Evolutionary conservation across 2,888 invertebrate species (phyloP), one percentile per base, ranked within the genome.

Genomic region (Spisula subtruncata): DNA sequence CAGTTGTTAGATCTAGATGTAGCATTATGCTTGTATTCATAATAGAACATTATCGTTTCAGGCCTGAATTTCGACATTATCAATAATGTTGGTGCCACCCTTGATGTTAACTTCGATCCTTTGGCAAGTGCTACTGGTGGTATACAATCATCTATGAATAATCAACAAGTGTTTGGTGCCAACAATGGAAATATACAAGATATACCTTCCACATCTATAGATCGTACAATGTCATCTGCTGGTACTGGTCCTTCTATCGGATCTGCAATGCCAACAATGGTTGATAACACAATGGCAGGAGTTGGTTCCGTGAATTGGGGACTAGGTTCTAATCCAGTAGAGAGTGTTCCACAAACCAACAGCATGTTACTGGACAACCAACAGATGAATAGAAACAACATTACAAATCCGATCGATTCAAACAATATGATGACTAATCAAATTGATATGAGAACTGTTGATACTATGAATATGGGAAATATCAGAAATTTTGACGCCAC

Each of bases 271-370:
- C n/a, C 60, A 8, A 66, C 20, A 12, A 66, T n/a, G 25, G 10
- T 66, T 66, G 83, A 60, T 2, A 32, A 54, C 32, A 66, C 60
- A 32, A 46, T 83, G 35, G 32, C 66, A 12, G 66, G 83, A n/a
- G 1, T 14, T 41, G 66, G 66, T 25, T 0, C 29, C 25, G 25
- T 83, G 25, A 60, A 83, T 56, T 83, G 83, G 83, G 66, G 83
- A 10, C 56, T 83, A 1, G 66, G 83, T 18, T 14, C 46, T 6
- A 41, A 25, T n/a, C 18, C 60, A 20, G 46, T 25, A n/a, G 60
- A 66, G 10, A 66, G 25, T n/a, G n/a, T 25, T 5, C 60, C n/a
- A 66, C 20, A 66, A 1, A 6, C 25, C 1, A n/a, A 25, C 5
- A 66, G 25, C 60, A 12, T 25, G 25, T 25, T 66, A 25, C 10